A percentile compares a stretch with the other conserved stretches of the same genome.
Conservation (phyloP, 2,797 vertebrate genomes). For the Lepilemur septentrionalis region DNA sequence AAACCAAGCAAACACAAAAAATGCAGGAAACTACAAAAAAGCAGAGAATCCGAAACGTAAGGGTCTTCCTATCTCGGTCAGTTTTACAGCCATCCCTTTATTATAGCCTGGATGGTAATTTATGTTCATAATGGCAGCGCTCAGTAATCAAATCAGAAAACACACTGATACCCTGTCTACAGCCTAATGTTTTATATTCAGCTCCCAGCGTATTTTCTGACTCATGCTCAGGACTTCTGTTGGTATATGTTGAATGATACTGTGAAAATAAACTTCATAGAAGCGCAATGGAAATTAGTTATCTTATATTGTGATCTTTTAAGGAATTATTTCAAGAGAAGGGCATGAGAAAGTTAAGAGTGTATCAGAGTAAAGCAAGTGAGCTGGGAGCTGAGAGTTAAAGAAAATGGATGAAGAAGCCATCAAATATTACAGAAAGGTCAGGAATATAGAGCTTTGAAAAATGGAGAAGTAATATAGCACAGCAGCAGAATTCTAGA, state of each 20-base stretch:
- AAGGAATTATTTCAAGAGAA: background rate
- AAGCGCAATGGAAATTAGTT: background rate
- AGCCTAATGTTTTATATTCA: background rate
- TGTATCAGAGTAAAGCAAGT: background rate
- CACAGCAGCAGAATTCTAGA: background rate
- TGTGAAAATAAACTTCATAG: background rate
- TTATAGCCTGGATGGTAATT: background rate
- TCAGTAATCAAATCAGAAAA: background rate
- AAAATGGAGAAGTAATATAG: constrained; percentile 12
- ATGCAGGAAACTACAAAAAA: background rate
- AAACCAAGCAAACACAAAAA: background rate
- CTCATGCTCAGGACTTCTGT: background rate
- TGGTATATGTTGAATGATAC: background rate
- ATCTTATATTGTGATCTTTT: background rate
- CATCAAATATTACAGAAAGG: constrained; percentile 26
- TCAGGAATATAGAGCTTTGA: constrained; percentile 26
- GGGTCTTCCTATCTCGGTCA: background rate
- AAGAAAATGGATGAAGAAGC: background rate
- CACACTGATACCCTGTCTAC: too few relatives aligned
- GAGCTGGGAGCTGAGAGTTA: background rate
- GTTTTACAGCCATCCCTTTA: background rate
- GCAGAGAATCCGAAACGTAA: background rate
- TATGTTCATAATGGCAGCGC: background rate
- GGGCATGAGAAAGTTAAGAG: background rate
- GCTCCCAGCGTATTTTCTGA: background rate